These are phyloP conservation scores for Dryococelus australis DNA, from an alignment of 2,888 invertebrate species.

Conservation along the genomic window DNA sequence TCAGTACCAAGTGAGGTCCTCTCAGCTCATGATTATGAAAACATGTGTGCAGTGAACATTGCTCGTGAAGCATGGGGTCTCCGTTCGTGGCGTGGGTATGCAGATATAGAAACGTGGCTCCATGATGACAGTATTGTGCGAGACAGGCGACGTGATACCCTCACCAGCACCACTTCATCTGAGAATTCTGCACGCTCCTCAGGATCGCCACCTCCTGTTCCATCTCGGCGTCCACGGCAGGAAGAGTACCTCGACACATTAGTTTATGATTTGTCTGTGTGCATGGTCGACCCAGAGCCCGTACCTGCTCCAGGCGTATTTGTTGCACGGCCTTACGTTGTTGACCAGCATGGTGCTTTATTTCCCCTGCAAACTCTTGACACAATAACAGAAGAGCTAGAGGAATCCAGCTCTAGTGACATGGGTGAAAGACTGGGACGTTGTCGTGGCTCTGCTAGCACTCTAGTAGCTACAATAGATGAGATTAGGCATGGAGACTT, in stretches of 20 bases:
- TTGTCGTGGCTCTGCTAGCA: constrained; percentile 62
- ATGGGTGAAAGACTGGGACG: constrained; percentile 57
- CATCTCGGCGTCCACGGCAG: constrained; percentile 49
- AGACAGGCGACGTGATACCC: constrained; percentile 61
- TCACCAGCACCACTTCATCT: constrained; percentile 57
- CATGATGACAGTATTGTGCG: constrained; percentile 69
- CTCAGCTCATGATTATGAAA: constrained; percentile 72
- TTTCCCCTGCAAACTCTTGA: constrained; percentile 61
- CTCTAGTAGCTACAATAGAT: constrained; percentile 69
- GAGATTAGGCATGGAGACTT: constrained; percentile 67
- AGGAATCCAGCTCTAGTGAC: constrained; percentile 56
- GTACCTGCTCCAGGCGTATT: constrained; percentile 56
- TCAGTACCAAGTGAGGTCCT: constrained; percentile 60
- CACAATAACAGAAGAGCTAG: constrained; percentile 66
- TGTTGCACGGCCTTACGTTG: constrained; percentile 65
- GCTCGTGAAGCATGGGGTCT: constrained; percentile 71
- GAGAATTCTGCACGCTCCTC: constrained; percentile 60
- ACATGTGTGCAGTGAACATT: constrained; percentile 70
- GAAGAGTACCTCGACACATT: constrained; percentile 65
- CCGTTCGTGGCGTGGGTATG: constrained; percentile 71
- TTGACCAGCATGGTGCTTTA: constrained; percentile 63
- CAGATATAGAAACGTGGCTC: constrained; percentile 69
- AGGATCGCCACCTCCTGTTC: constrained; percentile 58
- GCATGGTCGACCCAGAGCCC: constrained; percentile 51
- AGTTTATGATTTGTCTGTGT: constrained; percentile 57